Evolutionary conservation across 1,140 invertebrate species (phyloP).

Genomic region (Cydia amplana): DNA sequence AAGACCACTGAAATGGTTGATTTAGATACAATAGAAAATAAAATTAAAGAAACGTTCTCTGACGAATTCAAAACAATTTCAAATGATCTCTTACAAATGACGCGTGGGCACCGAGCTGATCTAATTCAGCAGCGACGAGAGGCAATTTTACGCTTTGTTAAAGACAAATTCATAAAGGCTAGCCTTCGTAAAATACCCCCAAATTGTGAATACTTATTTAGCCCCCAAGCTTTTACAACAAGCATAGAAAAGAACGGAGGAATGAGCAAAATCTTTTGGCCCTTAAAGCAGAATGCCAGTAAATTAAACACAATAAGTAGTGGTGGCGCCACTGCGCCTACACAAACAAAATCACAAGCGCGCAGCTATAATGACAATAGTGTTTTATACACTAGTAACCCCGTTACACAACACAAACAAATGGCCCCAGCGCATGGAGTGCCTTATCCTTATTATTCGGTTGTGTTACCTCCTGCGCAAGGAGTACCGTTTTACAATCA

Average conservation of each 20-base stretch:
- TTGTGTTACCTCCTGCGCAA: conserved; percentile 7
- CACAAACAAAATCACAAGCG: background rate
- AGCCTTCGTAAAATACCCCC: conserved; percentile 33
- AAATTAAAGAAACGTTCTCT: conserved; percentile 25
- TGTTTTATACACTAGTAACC: no score
- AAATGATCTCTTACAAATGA: conserved; percentile 32
- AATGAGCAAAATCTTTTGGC: background rate
- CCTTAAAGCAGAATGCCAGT: background rate
- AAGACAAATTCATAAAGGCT: conserved; percentile 30
- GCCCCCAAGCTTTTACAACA: background rate
- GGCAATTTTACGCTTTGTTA: conserved; percentile 16
- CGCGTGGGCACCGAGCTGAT: conserved; percentile 32
- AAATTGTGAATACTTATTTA: conserved; percentile 20
- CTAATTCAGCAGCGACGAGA: conserved; percentile 34
- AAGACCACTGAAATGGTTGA: background rate
- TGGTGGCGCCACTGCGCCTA: background rate
- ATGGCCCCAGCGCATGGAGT: conserved; percentile 14
- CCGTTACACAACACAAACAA: no score
- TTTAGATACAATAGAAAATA: background rate
- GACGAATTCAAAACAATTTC: conserved; percentile 30
- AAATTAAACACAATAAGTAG: background rate
- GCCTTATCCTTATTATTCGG: background rate
- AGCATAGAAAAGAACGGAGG: background rate
- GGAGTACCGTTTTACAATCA: conserved; percentile 18
- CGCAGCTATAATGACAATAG: background rate